Evolutionary conservation across 2,888 invertebrate genomes (phyloP).

Genomic region (Stenurella melanura): DNA sequence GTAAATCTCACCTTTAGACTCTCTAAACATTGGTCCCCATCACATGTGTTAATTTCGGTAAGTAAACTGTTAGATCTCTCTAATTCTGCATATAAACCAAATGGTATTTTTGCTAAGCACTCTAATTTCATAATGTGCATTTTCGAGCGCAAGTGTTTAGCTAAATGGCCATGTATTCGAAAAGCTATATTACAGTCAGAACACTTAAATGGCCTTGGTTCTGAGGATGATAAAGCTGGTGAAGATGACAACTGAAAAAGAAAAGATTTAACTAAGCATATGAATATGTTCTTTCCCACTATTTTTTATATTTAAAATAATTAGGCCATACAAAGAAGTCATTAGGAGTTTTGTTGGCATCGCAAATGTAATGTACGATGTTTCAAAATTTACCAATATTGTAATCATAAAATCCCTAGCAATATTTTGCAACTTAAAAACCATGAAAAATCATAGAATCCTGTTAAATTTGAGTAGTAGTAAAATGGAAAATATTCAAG

Average conservation of each 20-base stretch:
- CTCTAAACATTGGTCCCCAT: conserved; percentile 95
- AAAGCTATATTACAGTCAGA: conserved; percentile 97
- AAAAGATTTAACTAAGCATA: background rate
- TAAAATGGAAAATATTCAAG: too few relatives aligned
- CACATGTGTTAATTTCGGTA: conserved; percentile 96
- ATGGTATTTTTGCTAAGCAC: conserved; percentile 93
- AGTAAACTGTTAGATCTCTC: conserved; percentile 92
- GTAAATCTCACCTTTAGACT: conserved; percentile 81
- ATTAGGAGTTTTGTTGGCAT: too few relatives aligned
- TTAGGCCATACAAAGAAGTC: too few relatives aligned
- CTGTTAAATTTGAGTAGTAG: too few relatives aligned
- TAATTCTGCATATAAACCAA: conserved; percentile 95
- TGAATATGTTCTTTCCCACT: too few relatives aligned
- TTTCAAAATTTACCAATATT: too few relatives aligned
- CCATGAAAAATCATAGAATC: too few relatives aligned
- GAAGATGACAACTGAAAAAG: conserved; percentile 70
- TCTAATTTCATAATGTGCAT: conserved; percentile 97
- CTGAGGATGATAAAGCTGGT: conserved; percentile 86
- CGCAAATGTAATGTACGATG: too few relatives aligned
- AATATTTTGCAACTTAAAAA: too few relatives aligned
- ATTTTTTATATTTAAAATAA: too few relatives aligned
- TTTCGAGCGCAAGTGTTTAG: conserved; percentile 96
- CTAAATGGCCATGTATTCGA: conserved; percentile 96
- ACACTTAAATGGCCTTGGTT: conserved; percentile 97
- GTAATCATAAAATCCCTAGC: too few relatives aligned